phyloP scores from a whole-genome alignment of 2,797 vertebrate genomes.

The Galagoides demidoff region DNA sequence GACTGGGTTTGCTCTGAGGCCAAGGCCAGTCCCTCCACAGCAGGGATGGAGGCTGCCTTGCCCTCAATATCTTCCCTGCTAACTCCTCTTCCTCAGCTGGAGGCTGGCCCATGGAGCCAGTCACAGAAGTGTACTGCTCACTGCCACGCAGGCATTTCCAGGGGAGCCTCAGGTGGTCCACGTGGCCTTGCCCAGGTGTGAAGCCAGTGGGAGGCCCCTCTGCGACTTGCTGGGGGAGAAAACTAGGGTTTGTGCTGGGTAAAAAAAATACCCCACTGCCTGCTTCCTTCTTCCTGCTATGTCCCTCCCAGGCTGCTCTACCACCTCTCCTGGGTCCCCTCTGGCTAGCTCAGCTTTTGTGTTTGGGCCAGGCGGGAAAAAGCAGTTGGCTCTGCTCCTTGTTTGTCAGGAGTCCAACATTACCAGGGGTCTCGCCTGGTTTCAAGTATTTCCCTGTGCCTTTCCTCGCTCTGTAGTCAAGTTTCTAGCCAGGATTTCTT shows the following conservation, averaged over 20 bases:
- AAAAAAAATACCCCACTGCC: neutral
- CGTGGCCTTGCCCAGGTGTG: neutral
- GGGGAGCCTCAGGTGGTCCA: neutral
- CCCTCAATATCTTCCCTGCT: neutral
- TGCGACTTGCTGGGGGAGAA: neutral
- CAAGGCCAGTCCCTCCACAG: neutral
- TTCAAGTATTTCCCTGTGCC: slow-evolving; percentile 75
- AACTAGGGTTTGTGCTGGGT: slow-evolving; percentile 21
- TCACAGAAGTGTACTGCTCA: neutral
- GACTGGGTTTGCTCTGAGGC: neutral
- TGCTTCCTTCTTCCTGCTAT: slow-evolving; percentile 14
- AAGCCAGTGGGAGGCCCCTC: neutral
- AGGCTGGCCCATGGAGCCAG: neutral
- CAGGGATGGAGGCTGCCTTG: neutral
- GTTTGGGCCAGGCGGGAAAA: slow-evolving; percentile 57
- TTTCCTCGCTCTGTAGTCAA: slow-evolving; percentile 59
- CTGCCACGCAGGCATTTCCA: neutral
- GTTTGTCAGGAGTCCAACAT: slow-evolving; percentile 71
- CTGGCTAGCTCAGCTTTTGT: slow-evolving; percentile 60
- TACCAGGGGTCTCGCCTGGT: slow-evolving; percentile 75
- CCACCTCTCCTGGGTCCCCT: slow-evolving; percentile 52
- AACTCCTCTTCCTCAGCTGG: neutral
- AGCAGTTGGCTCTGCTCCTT: slow-evolving; percentile 60
- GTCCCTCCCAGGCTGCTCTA: neutral
- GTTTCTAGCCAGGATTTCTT: slow-evolving; percentile 80